Evolutionary conservation across 2,113 vertebrate genomes (phyloP), one percentile per base, ranked within the genome.

Genomic region (Clarias magur): DNA sequence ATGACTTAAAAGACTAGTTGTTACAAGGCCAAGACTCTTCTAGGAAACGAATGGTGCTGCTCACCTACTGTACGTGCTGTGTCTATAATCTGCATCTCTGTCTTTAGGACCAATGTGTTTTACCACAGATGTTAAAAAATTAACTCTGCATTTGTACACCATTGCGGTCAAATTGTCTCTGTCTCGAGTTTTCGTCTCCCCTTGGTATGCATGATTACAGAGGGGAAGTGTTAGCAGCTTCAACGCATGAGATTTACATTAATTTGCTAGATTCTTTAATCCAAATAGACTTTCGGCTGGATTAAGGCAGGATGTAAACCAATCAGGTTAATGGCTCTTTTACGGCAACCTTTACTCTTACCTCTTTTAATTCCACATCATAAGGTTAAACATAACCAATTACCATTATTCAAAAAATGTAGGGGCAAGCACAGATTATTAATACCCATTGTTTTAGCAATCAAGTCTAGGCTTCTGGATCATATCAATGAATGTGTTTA

Each of bases 171-270:
- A 59, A 65, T 48, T 21, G 17, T 19, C 19, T 80, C 54, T 70
- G 82, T 88, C 88, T 90, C 72, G 72, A 85, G 88, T 88, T 48
- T 83, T 78, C 76, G 82, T 72, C 42, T 60, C 48, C 38, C 73
- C 67, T 17, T 54, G 15, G 54, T 65, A 30, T 56, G 12, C 54
- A 65, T 87, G 48, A 83, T 75, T 67, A 82, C n/a, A 42, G 56
- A 30, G 21, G 72, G 68, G 38, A 53, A 65, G 19, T 11, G 1
- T 60, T n/a, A 86, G 80, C 13, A 4, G 68, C 42, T 86, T 42
- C 81, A 78, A 30, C 4, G n/a, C 48, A 53, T 76, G 42, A 70
- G 13, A 34, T 70, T 70, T 34, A 11, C 42, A 2, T 15, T 78
- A 5, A 10, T 30, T 27, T 17, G 54, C n/a, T 57, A 4, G n/a